Evolutionary conservation across 2,888 invertebrate species (phyloP), one percentile per base, ranked within the genome.

Genomic region (Drosophila pegasa): DNA sequence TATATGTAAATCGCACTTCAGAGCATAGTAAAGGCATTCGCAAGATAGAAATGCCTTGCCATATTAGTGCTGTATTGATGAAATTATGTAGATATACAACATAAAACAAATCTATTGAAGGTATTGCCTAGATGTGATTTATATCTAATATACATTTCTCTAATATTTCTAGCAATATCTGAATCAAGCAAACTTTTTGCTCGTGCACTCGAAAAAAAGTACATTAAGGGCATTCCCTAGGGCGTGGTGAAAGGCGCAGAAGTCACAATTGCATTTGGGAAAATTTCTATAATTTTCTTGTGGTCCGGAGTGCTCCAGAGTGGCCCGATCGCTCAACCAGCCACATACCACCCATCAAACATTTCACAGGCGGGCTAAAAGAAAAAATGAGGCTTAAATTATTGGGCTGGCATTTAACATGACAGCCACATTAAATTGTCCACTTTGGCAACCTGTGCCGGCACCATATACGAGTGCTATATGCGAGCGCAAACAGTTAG

Each of bases 401-500:
- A 83, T 83, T 83, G 88, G 87, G 66, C 60, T 83, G 87, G 88
- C 88, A 86, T 75, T 83, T 88, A 86, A 83, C 83, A 83, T 83
- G 83, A 83, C 83, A 88, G 87, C 87, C 86, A 88, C 88, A 83
- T 83, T 83, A 83, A 83, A 83, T 83, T 83, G 83, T 83, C 83
- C 83, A 88, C 88, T 88, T 79, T 77, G 80, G 88, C 88, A 87
- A 88, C 86, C 82, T 82, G 86, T 73, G 76, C 82, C 85, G 75
- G 76, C 82, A 62, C 81, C 87, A 80, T 64, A 83, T 80, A 74
- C 57, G 68, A 51, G 35, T 40, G 45, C 50, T 31, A 31, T 43
- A 41, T 61, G 59, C 38, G 43, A 45, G 18, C 35, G 37, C 40
- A 51, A 37, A 29, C 33, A 33, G 55, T 55, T 55, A 43, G 35